Evolutionary conservation across 2,888 invertebrate species (phyloP), one percentile per base, ranked within the genome.

Genomic region (Euzetes globulus): DNA sequence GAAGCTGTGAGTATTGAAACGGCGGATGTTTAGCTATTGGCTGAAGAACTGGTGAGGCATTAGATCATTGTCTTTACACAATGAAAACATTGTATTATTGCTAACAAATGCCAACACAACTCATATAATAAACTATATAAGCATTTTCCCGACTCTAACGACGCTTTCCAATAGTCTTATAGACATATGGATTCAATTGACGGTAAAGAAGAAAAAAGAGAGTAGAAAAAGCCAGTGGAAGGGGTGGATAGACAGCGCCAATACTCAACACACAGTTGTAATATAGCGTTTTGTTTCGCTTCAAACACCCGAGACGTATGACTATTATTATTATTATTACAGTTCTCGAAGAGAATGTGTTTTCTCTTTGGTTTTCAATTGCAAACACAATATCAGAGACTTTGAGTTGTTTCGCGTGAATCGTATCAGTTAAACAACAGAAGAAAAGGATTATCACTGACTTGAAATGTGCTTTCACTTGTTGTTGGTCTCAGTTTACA

Each of bases 31-130:
- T 41, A 41, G 68, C 45, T 33, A 65, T 37, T 68, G n/a, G 25
- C 25, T 41, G 63, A 33, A 17, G 63, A 27, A 19, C 60, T 60
- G 7, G 5, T 33, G 19, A 55, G 60, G 60, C 29, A 60, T 63
- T 63, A 63, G 63, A 63, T 63, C 63, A 63, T 63, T 63, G 63
- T 63, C 41, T 68, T 19, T 22, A 68, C 37, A 68, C 68, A 68
- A 68, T 68, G 22, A 68, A 68, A 68, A 68, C 68, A 68, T 68
- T 68, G 68, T 55, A 55, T 68, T 68, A 68, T 68, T 45, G 37
- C 33, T n/a, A 65, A 65, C 65, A 37, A 65, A 65, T 37, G 65
- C n/a, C 60, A 58, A 27, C 5, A 27, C 6, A 27, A 29, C 13
- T n/a, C 19, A 55, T 33, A 29, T 7, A 27, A 17, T 7, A n/a